Percentiles rank a stretch among this genome's conserved stretches.
These are phyloP conservation scores for Hoplodrina ambigua DNA, from an alignment of 2,888 invertebrate species.

Conservation along the genomic window DNA sequence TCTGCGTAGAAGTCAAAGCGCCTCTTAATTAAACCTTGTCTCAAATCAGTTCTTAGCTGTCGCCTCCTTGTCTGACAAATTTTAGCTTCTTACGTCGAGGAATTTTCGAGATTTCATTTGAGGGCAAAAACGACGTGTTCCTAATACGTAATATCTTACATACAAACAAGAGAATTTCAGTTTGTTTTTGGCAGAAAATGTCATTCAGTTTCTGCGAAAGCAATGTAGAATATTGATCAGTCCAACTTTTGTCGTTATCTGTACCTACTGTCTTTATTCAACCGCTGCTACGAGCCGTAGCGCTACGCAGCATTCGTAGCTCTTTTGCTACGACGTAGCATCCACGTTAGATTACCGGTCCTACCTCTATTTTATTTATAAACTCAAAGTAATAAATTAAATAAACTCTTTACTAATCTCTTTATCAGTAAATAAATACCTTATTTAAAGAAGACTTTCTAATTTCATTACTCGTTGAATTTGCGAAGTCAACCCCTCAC, in stretches of 20 bases:
- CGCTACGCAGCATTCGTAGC: slow-evolving; percentile 32
- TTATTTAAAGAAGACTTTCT: slow-evolving; percentile 46
- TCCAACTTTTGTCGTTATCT: slow-evolving; percentile 22
- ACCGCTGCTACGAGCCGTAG: slow-evolving; percentile 24
- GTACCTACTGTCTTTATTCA: background rate
- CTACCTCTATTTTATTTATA: background rate
- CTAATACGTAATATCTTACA: background rate
- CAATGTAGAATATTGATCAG: slow-evolving; percentile 25
- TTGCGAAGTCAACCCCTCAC: slow-evolving; percentile 42
- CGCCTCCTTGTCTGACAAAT: background rate
- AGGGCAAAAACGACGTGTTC: background rate
- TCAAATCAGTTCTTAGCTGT: no score
- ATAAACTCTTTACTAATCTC: slow-evolving; percentile 6
- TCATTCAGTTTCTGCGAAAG: slow-evolving; percentile 1
- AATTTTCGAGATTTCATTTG: no score
- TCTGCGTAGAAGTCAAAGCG: no score
- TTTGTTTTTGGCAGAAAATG: slow-evolving; percentile 7
- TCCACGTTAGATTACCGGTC: no score
- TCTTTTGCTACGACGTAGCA: slow-evolving; percentile 27
- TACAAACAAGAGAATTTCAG: background rate
- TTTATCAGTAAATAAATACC: slow-evolving; percentile 43
- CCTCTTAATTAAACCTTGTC: no score
- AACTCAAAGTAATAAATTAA: slow-evolving; percentile 5
- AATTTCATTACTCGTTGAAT: slow-evolving; percentile 55
- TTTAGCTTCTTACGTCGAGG: no score